These are phyloP conservation scores for Volucella inanis DNA, from an alignment of 2,888 invertebrate species.

Conservation along the genomic window DNA sequence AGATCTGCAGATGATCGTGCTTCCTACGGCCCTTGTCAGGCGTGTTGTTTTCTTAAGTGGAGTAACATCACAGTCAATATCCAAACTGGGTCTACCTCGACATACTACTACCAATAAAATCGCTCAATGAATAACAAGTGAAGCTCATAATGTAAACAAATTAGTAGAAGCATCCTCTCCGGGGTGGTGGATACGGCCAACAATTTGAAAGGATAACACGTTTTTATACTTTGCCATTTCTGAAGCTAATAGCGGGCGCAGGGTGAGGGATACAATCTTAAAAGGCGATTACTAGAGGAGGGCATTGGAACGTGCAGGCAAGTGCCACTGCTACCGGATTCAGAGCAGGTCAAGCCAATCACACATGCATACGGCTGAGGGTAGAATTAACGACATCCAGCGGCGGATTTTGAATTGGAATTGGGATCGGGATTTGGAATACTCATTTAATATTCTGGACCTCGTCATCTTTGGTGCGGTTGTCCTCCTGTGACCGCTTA, in stretches of 20 bases:
- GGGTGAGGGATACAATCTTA: constrained; percentile 51
- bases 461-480: constrained; percentile 72
- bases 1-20: constrained; percentile 59
- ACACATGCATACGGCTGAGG: constrained; percentile 20
- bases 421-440: not conserved
- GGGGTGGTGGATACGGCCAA: constrained; percentile 73
- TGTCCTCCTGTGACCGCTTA: constrained; percentile 81
- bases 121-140: constrained; percentile 78
- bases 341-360: constrained; percentile 22
- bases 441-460: constrained; percentile 74
- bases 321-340: constrained; percentile 71
- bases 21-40: constrained; percentile 77
- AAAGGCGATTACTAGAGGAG: constrained; percentile 62
- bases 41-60: constrained; percentile 77
- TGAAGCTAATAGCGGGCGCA: not conserved
- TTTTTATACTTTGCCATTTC: constrained; percentile 82
- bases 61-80: constrained; percentile 35
- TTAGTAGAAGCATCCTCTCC: constrained; percentile 78
- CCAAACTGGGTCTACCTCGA: constrained; percentile 74
- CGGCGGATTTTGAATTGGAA: constrained; percentile 48
- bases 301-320: constrained; percentile 18
- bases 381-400: constrained; percentile 67
- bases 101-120: constrained; percentile 60
- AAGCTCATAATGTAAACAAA: constrained; percentile 83
- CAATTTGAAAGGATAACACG: constrained; percentile 82